phyloP scores from a whole-genome alignment of 2,113 vertebrate genomes.

The Epinephelus fuscoguttatus region DNA sequence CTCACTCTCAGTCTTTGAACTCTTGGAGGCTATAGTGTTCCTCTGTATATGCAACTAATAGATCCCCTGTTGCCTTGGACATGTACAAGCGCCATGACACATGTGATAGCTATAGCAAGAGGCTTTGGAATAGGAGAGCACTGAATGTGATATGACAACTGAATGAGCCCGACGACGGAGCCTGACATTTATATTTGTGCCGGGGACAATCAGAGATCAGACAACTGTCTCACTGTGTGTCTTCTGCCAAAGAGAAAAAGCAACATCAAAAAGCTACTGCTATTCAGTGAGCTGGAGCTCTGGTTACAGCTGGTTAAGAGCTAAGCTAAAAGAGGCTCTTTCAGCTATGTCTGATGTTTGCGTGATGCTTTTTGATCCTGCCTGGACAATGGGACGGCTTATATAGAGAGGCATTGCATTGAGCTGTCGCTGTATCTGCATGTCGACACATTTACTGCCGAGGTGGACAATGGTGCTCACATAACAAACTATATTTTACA shows the following conservation, averaged over 20 bases:
- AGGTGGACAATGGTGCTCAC: slow-evolving; percentile 20
- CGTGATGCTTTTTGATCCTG: slow-evolving; percentile 70
- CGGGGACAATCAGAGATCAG: slow-evolving; percentile 77
- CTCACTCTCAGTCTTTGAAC: slow-evolving; percentile 72
- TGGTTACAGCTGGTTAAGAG: slow-evolving; percentile 69
- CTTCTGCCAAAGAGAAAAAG: slow-evolving; percentile 61
- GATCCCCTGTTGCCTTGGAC: slow-evolving; percentile 71
- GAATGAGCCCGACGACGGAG: slow-evolving; percentile 75
- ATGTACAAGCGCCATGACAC: slow-evolving; percentile 57
- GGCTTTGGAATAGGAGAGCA: slow-evolving; percentile 56
- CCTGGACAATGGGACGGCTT: slow-evolving; percentile 56
- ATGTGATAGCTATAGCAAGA: slow-evolving; percentile 58
- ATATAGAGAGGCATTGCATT: slow-evolving; percentile 34
- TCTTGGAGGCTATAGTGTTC: slow-evolving; percentile 63
- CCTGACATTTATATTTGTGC: slow-evolving; percentile 75
- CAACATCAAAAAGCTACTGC: slow-evolving; percentile 76
- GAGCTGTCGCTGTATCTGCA: slow-evolving; percentile 19
- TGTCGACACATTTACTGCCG: slow-evolving; percentile 45
- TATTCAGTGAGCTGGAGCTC: slow-evolving; percentile 61
- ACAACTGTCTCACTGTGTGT: slow-evolving; percentile 72
- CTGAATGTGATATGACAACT: slow-evolving; percentile 60
- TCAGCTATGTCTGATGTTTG: slow-evolving; percentile 58
- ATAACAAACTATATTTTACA: slow-evolving; percentile 9
- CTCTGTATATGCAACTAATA: slow-evolving; percentile 77
- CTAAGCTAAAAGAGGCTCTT: slow-evolving; percentile 71